Evolutionary conservation across 1,140 invertebrate species (phyloP), one percentile per base, ranked within the genome.

Genomic region (Zaprionus ornatus): DNA sequence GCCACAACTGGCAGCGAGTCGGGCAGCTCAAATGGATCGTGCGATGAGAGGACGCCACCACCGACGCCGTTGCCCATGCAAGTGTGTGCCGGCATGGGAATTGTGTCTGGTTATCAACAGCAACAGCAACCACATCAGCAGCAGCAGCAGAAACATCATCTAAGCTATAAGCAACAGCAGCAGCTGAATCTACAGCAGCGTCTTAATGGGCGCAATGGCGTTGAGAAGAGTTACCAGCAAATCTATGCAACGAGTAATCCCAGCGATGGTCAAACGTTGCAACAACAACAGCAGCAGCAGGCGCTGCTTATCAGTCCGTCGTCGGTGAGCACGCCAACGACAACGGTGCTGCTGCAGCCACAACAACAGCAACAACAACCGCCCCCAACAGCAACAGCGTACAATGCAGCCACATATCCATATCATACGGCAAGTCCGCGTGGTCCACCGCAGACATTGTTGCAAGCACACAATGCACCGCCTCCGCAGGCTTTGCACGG

Each of bases 391-490:
- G 56, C 70, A 19, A 57, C 79, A 70, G 81, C 81, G 42, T 90
- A 90, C 40, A 87, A 87, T 64, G 62, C 79, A 45, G 77, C 80
- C 37, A 82, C 88, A 61, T 92, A 92, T 91, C 81, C 91, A 72
- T 92, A 91, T 87, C 90, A 91, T 74, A 69, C 82, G 55, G 93
- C 94, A 19, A 82, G 74, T 79, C 93, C 83, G 15, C 83, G 80
- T 63, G 77, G 73, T 48, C 85, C 74, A 15, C 93, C 82, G 27
- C 79, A 78, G 37, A 68, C 82, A 13, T 69, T 85, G 59, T 75
- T 85, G 32, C 95, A 92, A 48, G 79, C 92, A 23, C 93, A 94
- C 40, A 68, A 65, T 69, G 93, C 78, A 90, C 94, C 82, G 17
- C 62, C 93, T 27, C 93, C 92, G 37, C 93, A 93, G 25, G 91